A percentile compares a stretch with the other conserved stretches of the same genome.
phyloP scores from a whole-genome alignment of 2,797 vertebrate genomes.

The Sebastes oblongus region DNA sequence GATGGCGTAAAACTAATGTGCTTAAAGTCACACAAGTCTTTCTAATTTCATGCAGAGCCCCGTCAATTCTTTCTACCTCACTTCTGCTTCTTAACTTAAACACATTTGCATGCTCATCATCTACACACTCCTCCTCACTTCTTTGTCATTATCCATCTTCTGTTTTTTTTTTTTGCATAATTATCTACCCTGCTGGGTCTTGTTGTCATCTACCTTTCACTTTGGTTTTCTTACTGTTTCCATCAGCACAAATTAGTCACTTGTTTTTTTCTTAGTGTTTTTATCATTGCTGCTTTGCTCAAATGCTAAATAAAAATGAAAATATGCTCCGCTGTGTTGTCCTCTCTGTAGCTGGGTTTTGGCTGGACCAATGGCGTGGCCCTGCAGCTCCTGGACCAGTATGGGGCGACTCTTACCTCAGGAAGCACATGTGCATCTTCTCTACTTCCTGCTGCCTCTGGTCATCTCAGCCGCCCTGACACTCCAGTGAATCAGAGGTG shows the following conservation, averaged over 20 bases:
- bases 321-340: slow-evolving; percentile 2
- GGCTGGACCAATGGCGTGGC: slow-evolving; percentile 86
- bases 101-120: slow-evolving; percentile 17
- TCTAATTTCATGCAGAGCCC: slow-evolving; percentile 32
- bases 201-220: background rate
- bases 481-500: slow-evolving; percentile 54
- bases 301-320: background rate
- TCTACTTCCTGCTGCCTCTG: slow-evolving; percentile 56
- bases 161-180: background rate
- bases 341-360: slow-evolving; percentile 82
- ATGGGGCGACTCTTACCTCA: slow-evolving; percentile 75
- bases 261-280: background rate
- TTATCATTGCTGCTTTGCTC: background rate
- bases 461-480: slow-evolving; percentile 35
- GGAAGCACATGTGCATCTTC: slow-evolving; percentile 31
- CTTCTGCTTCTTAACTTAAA: slow-evolving; percentile 9
- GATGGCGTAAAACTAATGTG: slow-evolving; percentile 27
- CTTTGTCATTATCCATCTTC: background rate
- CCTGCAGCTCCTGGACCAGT: slow-evolving; percentile 83
- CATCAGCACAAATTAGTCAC: background rate
- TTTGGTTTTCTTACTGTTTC: background rate
- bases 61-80: background rate
- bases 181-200: background rate
- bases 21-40: slow-evolving; percentile 14
- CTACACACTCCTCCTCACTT: background rate